Base-by-base conservation (phyloP, 2,888 invertebrate species). In the Ceratothoa steindachneri region DNA sequence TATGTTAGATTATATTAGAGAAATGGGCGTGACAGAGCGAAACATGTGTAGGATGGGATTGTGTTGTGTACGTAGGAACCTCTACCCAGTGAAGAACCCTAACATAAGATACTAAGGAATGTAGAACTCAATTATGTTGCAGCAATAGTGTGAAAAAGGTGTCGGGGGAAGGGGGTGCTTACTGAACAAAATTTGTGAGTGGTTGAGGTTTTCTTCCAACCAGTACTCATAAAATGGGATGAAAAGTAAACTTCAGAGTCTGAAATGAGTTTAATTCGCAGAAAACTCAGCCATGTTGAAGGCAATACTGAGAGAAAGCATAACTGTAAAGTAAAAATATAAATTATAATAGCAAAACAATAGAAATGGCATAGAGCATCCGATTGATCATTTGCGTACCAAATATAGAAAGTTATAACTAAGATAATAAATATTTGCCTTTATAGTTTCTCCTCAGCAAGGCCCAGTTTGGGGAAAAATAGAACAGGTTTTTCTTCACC, bases 401-500 rank as follows among this genome's bases (percentile, higher is more conserved):
- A 41, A 41, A 41, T 9, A 41, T 15, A 41, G 41, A 41, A 41
- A 41, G 41, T 9, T n/a, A n/a, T n/a, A 41, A 5, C 15, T 41
- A 41, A 41, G 5, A 41, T 9, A 9, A 41, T 9, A 9, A 41
- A 41, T 41, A 41, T 15, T 41, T 41, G 19, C 53, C 67, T 60
- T 82, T 93, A 95, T 87, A 93, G 93, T 87, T 98, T 97, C 87
- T 97, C 97, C 85, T 95, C 96, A 73, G 91, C 89, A 79, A 97
- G 89, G 80, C 96, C 97, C 82, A 97, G 96, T 86, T 96, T 97
- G 87, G 95, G 95, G 87, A 95, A 95, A 92, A 96, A 93, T 85
- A 97, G 87, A 81, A 95, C 90, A 69, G 97, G 97, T 69, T 91
- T 88, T 81, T 90, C 90, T 2, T 89, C 88, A 69, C 92, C 93